Percentiles rank a stretch among this genome's conserved stretches.
These are phyloP conservation scores for Mus musculus DNA, from an alignment of 2,113 vertebrate species.

Conservation along the genomic window GRCm39 chr9:110794001-110794500, in stretches of 20 bases:
- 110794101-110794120: neutral
- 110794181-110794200: neutral
- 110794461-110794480: neutral
- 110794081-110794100: neutral
- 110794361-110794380: neutral
- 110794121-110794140: neutral
- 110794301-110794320: neutral
- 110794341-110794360: neutral
- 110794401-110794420: neutral
- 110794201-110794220: neutral
- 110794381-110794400: neutral
- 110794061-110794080: neutral
- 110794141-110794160: neutral
- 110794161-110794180: too few relatives aligned
- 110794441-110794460: neutral
- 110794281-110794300: neutral
- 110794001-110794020: neutral
- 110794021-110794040: neutral
- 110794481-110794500: neutral
- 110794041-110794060: neutral
- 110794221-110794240: neutral
- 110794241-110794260: neutral
- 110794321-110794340: neutral
- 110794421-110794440: neutral
- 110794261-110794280: neutral